These are phyloP conservation scores for Helicolenus hilgendorfi DNA, from an alignment of 2,797 vertebrate species.

Conservation along the genomic window DNA sequence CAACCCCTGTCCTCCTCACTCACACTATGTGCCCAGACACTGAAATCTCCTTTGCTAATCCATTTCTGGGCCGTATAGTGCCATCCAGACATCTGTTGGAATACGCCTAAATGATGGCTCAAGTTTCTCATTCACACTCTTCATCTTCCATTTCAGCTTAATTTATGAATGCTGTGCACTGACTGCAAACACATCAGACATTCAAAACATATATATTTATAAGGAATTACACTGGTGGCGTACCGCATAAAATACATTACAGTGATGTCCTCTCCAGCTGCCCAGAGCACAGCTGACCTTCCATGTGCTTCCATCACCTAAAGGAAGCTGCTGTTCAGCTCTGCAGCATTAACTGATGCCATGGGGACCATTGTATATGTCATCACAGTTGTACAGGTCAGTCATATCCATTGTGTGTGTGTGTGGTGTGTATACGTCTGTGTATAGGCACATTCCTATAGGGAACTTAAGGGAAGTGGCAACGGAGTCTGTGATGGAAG, in stretches of 20 bases:
- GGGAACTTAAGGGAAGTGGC: not conserved
- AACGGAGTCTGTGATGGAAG: not conserved
- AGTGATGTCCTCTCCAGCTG: conserved; percentile 48
- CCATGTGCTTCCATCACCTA: conserved; percentile 17
- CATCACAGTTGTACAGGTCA: conserved; percentile 62
- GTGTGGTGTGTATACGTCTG: not conserved
- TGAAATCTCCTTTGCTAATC: conserved; percentile 53
- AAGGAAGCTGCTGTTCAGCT: conserved; percentile 64
- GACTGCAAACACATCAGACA: not conserved
- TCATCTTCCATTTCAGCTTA: conserved; percentile 6
- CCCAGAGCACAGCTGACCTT: conserved; percentile 48
- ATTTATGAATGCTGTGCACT: not conserved
- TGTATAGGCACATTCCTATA: not conserved
- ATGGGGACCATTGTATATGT: conserved; percentile 70
- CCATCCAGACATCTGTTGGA: conserved; percentile 24
- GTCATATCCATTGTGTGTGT: conserved; percentile 26
- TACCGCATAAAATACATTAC: not conserved
- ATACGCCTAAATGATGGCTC: not conserved
- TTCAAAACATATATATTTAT: not conserved
- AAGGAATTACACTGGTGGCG: not conserved
- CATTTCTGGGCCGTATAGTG: not conserved
- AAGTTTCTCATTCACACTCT: conserved; percentile 25
- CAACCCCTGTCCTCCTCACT: conserved; percentile 48
- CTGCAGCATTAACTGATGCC: conserved; percentile 41
- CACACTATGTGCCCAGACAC: conserved; percentile 37